Percentiles rank a stretch among this genome's conserved stretches.
Evolutionary conservation across 2,113 vertebrate species (phyloP).

Genomic region (Gracilinanus agilis): DNA sequence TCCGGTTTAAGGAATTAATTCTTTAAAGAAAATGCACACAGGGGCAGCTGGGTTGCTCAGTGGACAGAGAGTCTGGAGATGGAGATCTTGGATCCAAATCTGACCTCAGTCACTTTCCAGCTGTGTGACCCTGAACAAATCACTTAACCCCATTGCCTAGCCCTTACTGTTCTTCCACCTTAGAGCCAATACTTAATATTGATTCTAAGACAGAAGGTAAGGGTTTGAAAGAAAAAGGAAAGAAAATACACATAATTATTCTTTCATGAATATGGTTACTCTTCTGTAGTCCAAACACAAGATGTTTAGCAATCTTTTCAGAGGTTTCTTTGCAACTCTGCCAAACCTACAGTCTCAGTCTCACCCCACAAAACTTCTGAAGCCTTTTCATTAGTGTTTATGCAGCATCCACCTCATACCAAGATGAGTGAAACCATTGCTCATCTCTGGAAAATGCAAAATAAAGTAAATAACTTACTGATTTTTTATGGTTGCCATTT

Average conservation of each 20-base stretch:
- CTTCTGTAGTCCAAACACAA: conserved; percentile 71
- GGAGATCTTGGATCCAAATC: no score
- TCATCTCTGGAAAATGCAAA: conserved; percentile 47
- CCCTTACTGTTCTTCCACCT: no score
- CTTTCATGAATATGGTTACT: conserved; percentile 56
- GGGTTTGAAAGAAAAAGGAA: no score
- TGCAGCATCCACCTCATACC: conserved; percentile 23
- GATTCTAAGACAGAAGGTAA: no score
- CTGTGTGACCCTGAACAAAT: no score
- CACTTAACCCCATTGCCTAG: no score
- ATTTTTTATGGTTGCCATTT: conserved; percentile 50
- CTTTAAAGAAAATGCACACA: conserved; percentile 63
- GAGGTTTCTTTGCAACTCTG: conserved; percentile 46
- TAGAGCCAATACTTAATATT: no score
- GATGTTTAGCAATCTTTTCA: conserved; percentile 66
- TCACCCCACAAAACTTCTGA: conserved; percentile 36
- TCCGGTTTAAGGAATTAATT: conserved; percentile 53
- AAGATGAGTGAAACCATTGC: conserved; percentile 12
- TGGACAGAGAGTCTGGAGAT: no score
- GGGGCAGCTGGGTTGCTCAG: no score
- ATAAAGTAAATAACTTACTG: conserved; percentile 20
- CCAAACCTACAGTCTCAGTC: conserved; percentile 60
- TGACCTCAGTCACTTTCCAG: no score
- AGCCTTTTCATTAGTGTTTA: conserved; percentile 61
- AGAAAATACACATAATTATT: conserved; percentile 57